These are phyloP conservation scores for Tipula unca DNA, from an alignment of 2,888 invertebrate species.

Conservation along the genomic window DNA sequence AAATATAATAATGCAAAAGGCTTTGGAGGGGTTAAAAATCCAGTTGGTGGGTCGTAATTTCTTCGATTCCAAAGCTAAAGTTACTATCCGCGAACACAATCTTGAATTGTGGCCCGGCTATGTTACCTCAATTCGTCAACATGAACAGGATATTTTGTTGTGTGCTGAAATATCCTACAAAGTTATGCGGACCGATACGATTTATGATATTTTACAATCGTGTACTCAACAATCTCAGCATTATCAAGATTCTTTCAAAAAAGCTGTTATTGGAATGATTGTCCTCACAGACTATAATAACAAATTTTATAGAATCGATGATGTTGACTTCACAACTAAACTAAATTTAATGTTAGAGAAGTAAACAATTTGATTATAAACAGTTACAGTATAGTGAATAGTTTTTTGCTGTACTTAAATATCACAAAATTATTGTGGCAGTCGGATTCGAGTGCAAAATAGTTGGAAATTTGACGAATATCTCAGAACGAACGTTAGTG, in stretches of 20 bases:
- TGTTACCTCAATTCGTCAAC: constrained; percentile 74
- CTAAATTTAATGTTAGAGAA: too few relatives aligned
- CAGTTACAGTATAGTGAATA: too few relatives aligned
- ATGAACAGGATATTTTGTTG: constrained; percentile 66
- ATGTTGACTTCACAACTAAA: constrained; percentile 54
- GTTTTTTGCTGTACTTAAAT: too few relatives aligned
- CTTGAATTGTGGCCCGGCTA: constrained; percentile 79
- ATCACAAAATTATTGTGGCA: too few relatives aligned
- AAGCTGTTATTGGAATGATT: constrained; percentile 45
- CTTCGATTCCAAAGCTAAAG: constrained; percentile 58
- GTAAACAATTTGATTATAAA: too few relatives aligned
- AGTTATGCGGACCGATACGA: constrained; percentile 68
- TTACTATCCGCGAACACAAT: constrained; percentile 51
- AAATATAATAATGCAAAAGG: constrained; percentile 62
- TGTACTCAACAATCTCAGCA: constrained; percentile 44
- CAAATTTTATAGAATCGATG: constrained; percentile 53
- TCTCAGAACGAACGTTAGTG: too few relatives aligned
- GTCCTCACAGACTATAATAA: constrained; percentile 75
- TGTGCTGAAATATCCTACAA: constrained; percentile 76
- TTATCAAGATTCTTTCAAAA: constrained; percentile 46
- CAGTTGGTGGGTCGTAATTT: constrained; percentile 65
- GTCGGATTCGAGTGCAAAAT: too few relatives aligned
- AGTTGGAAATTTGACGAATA: too few relatives aligned
- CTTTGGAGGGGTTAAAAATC: constrained; percentile 48
- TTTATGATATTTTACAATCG: constrained; percentile 53